phyloP scores from a whole-genome alignment of 2,797 vertebrate genomes.

The Myotis planiceps region DNA sequence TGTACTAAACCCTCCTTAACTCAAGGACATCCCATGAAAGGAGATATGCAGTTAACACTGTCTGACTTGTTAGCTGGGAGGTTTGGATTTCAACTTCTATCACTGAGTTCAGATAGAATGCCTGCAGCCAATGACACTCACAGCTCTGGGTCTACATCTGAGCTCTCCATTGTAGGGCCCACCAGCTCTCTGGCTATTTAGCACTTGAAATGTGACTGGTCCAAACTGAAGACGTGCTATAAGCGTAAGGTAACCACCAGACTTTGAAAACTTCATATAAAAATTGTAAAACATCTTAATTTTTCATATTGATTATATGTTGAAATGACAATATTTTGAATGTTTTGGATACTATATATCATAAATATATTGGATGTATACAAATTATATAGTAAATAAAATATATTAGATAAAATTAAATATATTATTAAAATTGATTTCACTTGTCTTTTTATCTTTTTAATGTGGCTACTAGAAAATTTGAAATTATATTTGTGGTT shows the following conservation, averaged over 20 bases:
- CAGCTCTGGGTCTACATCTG: neutral
- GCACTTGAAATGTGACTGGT: neutral
- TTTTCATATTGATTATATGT: neutral
- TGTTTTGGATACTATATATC: neutral
- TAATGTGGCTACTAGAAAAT: constrained; percentile 10
- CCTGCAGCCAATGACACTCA: neutral
- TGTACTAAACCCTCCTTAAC: neutral
- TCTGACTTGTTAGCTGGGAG: neutral
- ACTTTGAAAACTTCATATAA: neutral
- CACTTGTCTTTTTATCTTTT: neutral
- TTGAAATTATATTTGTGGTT: constrained; percentile 20
- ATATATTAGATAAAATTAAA: constrained; percentile 29
- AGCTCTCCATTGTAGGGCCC: neutral
- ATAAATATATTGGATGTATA: neutral
- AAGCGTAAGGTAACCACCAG: neutral
- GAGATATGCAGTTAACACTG: neutral
- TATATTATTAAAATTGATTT: constrained; percentile 7
- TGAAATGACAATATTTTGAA: constrained; percentile 22
- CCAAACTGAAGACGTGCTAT: neutral
- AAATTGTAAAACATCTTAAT: neutral
- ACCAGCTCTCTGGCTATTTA: neutral
- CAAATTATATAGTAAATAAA: neutral
- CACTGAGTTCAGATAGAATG: neutral
- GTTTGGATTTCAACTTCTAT: neutral
- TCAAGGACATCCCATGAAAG: neutral